Evolutionary conservation across 2,797 vertebrate genomes (phyloP), one percentile per base, ranked within the genome.

Genomic region (Silurus aristotelis): DNA sequence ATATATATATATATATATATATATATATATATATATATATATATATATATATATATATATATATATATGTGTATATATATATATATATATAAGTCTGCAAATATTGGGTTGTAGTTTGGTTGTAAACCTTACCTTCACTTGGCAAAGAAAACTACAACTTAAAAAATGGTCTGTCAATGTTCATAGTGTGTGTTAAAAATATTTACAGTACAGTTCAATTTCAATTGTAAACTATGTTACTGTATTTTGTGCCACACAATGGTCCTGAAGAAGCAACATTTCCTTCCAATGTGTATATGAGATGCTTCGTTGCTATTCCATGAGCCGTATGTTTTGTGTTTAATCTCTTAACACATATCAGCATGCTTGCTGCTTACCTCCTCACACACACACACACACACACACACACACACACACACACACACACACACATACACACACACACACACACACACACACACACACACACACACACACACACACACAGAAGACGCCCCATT

Each of bases 401-500:
- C 77, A 84, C 73, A 64, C 73, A 76, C 48, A 55, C 46, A 72
- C 64, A 84, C 64, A 85, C 80, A 85, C 79, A 78, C 83, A 77
- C n/a, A n/a, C n/a, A n/a, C n/a, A n/a, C n/a, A n/a, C n/a, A n/a
- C n/a, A n/a, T n/a, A n/a, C n/a, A n/a, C n/a, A n/a, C n/a, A n/a
- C 84, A 81, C 84, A 71, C 72, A 79, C 77, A 84, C 73, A 64
- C 73, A 76, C 48, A 55, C 46, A 72, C 64, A 84, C 64, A 85
- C 80, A 85, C 83, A 77, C 63, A 78, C 79, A 61, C 84, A 78
- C 83, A 76, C 61, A 87, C 56, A 85, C 85, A 85, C 75, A 83
- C 46, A 46, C 19, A 66, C 73, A 8, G 80, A 89, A 85, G 85
- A 87, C 38, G 84, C 72, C 67, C 90, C 93, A 94, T 93, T 95